phyloP scores from a whole-genome alignment of 2,888 invertebrate species.

The Plebejus argus region DNA sequence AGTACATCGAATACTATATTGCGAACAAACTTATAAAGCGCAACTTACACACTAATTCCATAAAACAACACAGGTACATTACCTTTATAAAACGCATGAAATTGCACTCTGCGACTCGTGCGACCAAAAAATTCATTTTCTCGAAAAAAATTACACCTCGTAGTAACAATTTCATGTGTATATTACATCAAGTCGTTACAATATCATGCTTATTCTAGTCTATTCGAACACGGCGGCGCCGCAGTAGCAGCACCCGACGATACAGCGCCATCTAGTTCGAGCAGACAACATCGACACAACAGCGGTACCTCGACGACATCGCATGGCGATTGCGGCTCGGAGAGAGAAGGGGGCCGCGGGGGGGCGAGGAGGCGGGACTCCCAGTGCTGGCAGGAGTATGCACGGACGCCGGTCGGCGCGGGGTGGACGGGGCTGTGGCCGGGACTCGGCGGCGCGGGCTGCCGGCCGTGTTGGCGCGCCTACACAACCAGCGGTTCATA shows the following conservation, averaged over 20 bases:
- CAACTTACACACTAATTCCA: conserved; percentile 39
- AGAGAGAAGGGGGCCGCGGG: conserved; percentile 71
- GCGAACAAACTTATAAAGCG: conserved; percentile 38
- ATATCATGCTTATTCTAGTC: conserved; percentile 43
- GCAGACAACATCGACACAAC: conserved; percentile 50
- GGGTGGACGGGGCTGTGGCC: conserved; percentile 77
- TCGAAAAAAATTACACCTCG: not conserved
- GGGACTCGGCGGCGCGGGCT: conserved; percentile 78
- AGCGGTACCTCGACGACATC: conserved; percentile 75
- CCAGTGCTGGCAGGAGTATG: conserved; percentile 82
- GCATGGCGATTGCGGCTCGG: conserved; percentile 71
- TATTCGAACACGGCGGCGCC: conserved; percentile 32
- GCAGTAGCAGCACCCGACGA: not conserved
- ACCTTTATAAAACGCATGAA: conserved; percentile 41
- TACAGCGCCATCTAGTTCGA: conserved; percentile 31
- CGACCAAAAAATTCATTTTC: not conserved
- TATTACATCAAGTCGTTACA: conserved; percentile 41
- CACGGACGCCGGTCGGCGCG: conserved; percentile 79
- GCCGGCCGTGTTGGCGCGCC: conserved; percentile 81
- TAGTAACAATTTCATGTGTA: conserved; percentile 36
- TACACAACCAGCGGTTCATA: conserved; percentile 43
- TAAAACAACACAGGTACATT: conserved; percentile 41
- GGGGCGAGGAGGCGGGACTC: conserved; percentile 79
- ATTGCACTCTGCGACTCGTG: conserved; percentile 29
- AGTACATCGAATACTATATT: conserved; percentile 44